Percentiles rank a stretch among this genome's conserved stretches.
These are phyloP conservation scores for Melitaea cinxia DNA, from an alignment of 1,140 invertebrate species.

Conservation along the genomic window DNA sequence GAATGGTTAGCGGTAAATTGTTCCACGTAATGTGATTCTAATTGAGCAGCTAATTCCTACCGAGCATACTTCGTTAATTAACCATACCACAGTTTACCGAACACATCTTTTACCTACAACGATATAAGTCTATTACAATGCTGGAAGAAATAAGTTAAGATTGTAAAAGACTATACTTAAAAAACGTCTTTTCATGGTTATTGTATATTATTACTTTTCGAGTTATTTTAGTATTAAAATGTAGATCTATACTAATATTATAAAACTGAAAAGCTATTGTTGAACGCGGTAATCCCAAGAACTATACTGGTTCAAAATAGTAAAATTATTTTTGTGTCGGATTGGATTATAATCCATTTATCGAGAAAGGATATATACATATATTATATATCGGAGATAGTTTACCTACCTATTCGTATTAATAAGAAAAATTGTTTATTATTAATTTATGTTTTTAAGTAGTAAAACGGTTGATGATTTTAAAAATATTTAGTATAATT, in stretches of 20 bases:
- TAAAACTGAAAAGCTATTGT: too few species aligned
- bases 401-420: too few species aligned
- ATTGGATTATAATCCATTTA: too few species aligned
- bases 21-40: conserved; percentile 77
- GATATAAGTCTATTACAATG: conserved; percentile 7
- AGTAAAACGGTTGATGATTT: too few species aligned
- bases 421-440: too few species aligned
- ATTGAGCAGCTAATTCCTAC: conserved; percentile 77
- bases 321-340: too few species aligned
- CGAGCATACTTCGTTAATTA: conserved; percentile 67
- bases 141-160: not conserved
- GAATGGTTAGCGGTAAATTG: conserved; percentile 73
- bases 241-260: not conserved
- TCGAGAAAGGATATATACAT: too few species aligned
- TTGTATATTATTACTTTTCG: not conserved
- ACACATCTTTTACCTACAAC: conserved; percentile 10
- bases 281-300: too few species aligned
- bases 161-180: not conserved
- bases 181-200: not conserved
- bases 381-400: too few species aligned
- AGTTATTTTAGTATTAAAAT: not conserved
- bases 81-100: conserved; percentile 42
- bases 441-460: too few species aligned
- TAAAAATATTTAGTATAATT: too few species aligned
- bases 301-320: too few species aligned